phyloP scores from a whole-genome alignment of 2,888 invertebrate species.

The Temnothorax rugatulus region DNA sequence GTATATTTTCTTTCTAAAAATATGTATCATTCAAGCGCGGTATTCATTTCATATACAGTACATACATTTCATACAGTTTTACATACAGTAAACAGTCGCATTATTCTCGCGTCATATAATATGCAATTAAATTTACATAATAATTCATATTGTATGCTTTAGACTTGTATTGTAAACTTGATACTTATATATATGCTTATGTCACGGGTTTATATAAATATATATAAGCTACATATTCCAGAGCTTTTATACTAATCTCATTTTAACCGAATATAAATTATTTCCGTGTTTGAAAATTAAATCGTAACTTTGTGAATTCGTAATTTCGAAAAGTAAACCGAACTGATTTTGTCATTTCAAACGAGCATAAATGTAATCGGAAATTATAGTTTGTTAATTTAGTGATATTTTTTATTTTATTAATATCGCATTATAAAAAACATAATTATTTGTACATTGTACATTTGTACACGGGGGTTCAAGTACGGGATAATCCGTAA shows the following conservation, averaged over 20 bases:
- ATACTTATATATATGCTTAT: background rate
- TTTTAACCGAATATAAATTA: slow-evolving; percentile 7
- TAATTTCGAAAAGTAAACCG: background rate
- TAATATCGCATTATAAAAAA: background rate
- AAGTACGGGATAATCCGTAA: too few species aligned
- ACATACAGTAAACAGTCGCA: background rate
- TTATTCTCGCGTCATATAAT: slow-evolving; percentile 2
- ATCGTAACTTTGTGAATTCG: background rate
- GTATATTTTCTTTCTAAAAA: background rate
- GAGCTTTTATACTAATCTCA: slow-evolving; percentile 1
- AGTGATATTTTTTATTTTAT: background rate
- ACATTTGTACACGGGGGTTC: too few species aligned
- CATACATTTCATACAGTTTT: background rate
- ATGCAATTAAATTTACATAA: slow-evolving; percentile 28
- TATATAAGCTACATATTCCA: background rate
- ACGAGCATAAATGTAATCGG: background rate
- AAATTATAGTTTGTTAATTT: slow-evolving; percentile 4
- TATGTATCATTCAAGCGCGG: background rate
- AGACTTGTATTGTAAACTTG: slow-evolving; percentile 24
- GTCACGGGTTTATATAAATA: background rate
- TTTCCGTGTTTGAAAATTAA: background rate
- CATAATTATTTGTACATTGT: background rate
- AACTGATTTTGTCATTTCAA: slow-evolving; percentile 1
- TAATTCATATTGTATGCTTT: slow-evolving; percentile 25
- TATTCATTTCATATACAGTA: background rate